phyloP scores from a whole-genome alignment of 2,797 vertebrate genomes.

The Phataginus tetradactyla region DNA sequence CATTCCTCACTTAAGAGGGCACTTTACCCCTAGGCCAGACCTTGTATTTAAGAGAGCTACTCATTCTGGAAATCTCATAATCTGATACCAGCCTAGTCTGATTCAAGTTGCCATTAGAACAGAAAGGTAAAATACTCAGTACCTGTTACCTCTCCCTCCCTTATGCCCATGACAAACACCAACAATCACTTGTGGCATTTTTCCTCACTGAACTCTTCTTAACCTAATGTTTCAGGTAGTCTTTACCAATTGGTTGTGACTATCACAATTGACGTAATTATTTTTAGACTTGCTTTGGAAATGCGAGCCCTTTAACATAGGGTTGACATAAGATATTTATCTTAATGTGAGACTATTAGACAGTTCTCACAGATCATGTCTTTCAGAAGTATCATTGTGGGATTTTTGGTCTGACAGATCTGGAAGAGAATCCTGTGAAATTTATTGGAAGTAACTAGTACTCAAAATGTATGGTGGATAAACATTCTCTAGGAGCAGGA shows the following conservation, averaged over 20 bases:
- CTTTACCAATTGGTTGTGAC: neutral
- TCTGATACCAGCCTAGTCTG: neutral
- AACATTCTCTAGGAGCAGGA: constrained; percentile 4
- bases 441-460: neutral
- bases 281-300: constrained; percentile 2
- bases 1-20: neutral
- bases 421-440: neutral
- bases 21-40: neutral
- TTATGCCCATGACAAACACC: neutral
- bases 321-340: neutral
- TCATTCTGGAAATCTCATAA: neutral
- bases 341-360: neutral
- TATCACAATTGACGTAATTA: neutral
- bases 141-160: neutral
- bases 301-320: neutral
- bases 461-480: neutral
- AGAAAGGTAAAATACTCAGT: neutral
- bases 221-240: neutral
- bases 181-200: neutral
- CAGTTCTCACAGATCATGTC: neutral
- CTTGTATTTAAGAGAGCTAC: neutral
- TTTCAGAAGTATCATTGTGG: neutral
- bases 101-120: neutral
- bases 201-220: neutral
- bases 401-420: neutral